phyloP scores from a whole-genome alignment of 2,888 invertebrate genomes.

The Candidula unifasciata region DNA sequence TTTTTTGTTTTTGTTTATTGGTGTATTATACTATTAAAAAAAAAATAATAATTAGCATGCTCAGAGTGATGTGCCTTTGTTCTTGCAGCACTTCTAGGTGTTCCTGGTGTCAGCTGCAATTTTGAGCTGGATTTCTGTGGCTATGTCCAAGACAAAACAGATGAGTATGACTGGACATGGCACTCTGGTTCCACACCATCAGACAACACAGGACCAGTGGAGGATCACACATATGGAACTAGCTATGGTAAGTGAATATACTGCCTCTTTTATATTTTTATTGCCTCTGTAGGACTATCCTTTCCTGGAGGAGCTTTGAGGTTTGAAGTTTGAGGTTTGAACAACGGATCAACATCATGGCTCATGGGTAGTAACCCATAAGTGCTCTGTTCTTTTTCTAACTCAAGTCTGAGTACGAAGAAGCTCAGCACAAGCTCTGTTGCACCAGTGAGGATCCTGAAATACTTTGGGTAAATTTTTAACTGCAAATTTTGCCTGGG shows the following conservation, averaged over 20 bases:
- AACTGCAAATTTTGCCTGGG: no score
- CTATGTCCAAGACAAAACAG: conserved; percentile 64
- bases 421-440: no score
- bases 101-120: conserved; percentile 61
- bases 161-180: conserved; percentile 67
- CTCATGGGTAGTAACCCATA: no score
- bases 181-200: conserved; percentile 57
- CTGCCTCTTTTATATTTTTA: no score
- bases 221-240: conserved; percentile 70
- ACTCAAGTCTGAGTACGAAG: no score
- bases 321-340: no score
- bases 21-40: conserved; percentile 4
- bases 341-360: no score
- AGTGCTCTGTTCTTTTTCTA: no score
- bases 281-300: no score
- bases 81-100: conserved; percentile 50
- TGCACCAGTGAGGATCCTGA: no score
- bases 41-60: neutral
- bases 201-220: conserved; percentile 61
- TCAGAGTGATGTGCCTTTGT: conserved; percentile 1
- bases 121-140: conserved; percentile 68
- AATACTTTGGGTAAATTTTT: no score
- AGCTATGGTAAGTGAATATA: conserved; percentile 61
- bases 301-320: no score
- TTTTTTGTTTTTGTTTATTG: neutral